A percentile compares a stretch with the other conserved stretches of the same genome.
Evolutionary conservation across 2,113 vertebrate genomes (phyloP).

Genomic region (Cryptoleucopteryx plumbea): DNA sequence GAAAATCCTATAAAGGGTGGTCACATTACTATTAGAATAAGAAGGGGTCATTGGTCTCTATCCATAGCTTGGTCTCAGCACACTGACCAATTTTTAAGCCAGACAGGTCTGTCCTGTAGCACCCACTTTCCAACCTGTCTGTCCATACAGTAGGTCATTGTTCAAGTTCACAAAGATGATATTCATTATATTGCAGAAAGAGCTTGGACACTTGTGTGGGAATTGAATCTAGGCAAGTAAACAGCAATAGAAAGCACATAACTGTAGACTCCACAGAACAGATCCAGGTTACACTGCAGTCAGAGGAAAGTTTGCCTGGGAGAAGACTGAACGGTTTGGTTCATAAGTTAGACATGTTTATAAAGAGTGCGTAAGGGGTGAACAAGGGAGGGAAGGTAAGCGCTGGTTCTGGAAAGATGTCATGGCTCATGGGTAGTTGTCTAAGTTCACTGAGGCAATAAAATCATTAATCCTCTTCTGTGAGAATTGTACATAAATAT

Average conservation of each 20-base stretch:
- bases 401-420: not conserved
- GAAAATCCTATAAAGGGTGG: not conserved
- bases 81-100: not conserved
- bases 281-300: not conserved
- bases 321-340: not conserved
- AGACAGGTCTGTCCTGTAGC: not conserved
- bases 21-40: not conserved
- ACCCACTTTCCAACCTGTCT: not conserved
- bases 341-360: not conserved
- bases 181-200: not conserved
- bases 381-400: not conserved
- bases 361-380: rapidly evolving
- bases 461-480: not conserved
- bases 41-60: not conserved
- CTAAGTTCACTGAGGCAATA: not conserved
- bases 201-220: not conserved
- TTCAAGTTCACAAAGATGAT: not conserved
- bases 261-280: not conserved
- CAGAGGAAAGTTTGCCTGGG: not conserved
- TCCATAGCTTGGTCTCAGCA: not conserved
- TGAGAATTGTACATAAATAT: not conserved
- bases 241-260: not conserved
- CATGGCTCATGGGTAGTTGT: not conserved
- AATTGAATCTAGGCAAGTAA: not conserved
- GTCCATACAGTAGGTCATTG: not conserved